Conservation (phyloP, 2,888 invertebrate species). For the Hylaea fasciaria region DNA sequence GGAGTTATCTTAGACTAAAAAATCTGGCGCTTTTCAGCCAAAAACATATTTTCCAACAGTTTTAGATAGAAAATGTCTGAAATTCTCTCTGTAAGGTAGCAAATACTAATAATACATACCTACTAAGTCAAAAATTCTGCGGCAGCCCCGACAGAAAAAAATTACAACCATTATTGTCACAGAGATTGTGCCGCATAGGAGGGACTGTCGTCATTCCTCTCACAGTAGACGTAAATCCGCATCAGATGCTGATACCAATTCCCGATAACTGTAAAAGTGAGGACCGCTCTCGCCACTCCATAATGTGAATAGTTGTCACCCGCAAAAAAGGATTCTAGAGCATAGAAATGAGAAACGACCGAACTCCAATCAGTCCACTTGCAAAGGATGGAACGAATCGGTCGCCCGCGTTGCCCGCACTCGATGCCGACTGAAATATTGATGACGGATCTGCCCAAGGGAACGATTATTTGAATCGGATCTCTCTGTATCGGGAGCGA, state of each 20-base stretch:
- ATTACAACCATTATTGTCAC: no score
- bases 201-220: background rate
- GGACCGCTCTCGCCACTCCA: background rate
- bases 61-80: no score
- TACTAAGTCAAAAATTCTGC: no score
- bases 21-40: background rate
- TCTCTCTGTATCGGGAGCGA: constrained; percentile 59
- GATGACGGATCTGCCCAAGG: constrained; percentile 69
- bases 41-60: no score
- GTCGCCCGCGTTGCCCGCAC: constrained; percentile 57
- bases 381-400: constrained; percentile 57
- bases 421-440: constrained; percentile 67
- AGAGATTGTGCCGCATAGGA: background rate
- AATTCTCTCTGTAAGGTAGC: no score
- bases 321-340: background rate
- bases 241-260: background rate
- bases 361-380: constrained; percentile 61
- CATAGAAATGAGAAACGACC: constrained; percentile 57
- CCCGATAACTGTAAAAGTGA: background rate
- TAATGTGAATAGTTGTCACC: background rate
- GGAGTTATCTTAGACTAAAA: background rate
- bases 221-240: background rate
- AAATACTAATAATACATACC: no score
- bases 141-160: no score
- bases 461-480: constrained; percentile 65